These are phyloP conservation scores for Cephus spinipes DNA, from an alignment of 2,888 invertebrate species.

Conservation along the genomic window DNA sequence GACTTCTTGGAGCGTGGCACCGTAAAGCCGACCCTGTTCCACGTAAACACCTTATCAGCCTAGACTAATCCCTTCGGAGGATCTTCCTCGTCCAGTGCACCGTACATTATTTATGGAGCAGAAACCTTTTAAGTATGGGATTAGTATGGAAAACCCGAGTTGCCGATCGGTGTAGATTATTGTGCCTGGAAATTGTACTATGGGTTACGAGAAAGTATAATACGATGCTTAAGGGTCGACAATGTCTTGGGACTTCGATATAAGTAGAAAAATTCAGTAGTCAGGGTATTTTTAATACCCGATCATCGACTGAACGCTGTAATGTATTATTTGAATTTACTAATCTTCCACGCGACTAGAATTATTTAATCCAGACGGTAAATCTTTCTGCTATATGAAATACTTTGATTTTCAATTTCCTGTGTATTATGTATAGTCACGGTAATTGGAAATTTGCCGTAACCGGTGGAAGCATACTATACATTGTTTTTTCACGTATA, in stretches of 20 bases:
- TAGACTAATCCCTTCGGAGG: slow-evolving; percentile 20
- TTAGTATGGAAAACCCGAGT: slow-evolving; percentile 31
- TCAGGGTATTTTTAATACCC: background rate
- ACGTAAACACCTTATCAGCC: slow-evolving; percentile 28
- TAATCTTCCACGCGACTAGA: background rate
- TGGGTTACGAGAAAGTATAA: background rate
- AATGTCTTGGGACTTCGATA: background rate
- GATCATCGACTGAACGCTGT: background rate
- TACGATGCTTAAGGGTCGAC: background rate
- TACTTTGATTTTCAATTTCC: background rate
- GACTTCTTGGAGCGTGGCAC: slow-evolving; percentile 2
- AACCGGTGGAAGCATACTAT: background rate
- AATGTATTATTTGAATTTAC: background rate
- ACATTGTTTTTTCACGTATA: background rate
- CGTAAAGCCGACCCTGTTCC: slow-evolving; percentile 19
- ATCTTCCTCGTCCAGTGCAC: slow-evolving; percentile 13
- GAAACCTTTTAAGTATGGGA: slow-evolving; percentile 37
- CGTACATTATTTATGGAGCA: slow-evolving; percentile 42
- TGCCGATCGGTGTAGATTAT: background rate
- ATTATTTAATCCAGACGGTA: background rate
- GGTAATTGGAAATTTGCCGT: background rate
- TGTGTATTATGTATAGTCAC: background rate
- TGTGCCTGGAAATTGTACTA: background rate
- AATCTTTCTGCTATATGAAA: background rate
- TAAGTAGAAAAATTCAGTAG: background rate